Evolutionary conservation across 2,113 vertebrate genomes (phyloP).

Genomic region (Lipophrys pholis): DNA sequence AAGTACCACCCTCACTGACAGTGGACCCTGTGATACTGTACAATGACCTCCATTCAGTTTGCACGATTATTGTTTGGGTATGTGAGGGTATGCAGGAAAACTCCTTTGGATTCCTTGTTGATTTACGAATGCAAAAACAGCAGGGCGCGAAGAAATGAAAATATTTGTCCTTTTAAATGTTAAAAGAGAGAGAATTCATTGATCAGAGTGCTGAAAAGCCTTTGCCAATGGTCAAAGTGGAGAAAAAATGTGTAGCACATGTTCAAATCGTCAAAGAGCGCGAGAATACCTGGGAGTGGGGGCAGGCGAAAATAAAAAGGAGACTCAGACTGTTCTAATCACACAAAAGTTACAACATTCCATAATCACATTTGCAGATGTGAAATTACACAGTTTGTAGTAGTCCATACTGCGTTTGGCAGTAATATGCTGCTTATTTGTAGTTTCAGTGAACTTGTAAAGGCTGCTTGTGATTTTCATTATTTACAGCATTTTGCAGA

Average conservation of each 20-base stretch:
- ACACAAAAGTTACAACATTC: background rate
- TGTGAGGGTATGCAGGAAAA: conserved; percentile 47
- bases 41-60: conserved; percentile 62
- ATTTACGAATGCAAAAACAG: conserved; percentile 43
- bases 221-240: conserved; percentile 34
- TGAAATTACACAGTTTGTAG: background rate
- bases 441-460: no score
- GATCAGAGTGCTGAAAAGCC: conserved; percentile 40
- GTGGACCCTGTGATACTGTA: conserved; percentile 20
- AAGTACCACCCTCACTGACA: conserved; percentile 37
- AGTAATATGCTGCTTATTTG: background rate
- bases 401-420: no score
- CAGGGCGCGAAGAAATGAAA: conserved; percentile 55
- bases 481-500: no score
- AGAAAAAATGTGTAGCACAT: conserved; percentile 61
- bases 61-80: conserved; percentile 47
- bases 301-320: background rate
- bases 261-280: conserved; percentile 32
- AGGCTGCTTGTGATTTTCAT: no score
- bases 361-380: conserved; percentile 19
- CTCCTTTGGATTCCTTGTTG: conserved; percentile 40
- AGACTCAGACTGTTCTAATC: conserved; percentile 9
- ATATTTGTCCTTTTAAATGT: conserved; percentile 67
- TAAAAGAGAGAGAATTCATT: conserved; percentile 46
- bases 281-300: conserved; percentile 27